A percentile compares a stretch with the other conserved stretches of the same genome.
Conservation (phyloP, 2,113 vertebrate genomes). For the Xerus inauris region DNA sequence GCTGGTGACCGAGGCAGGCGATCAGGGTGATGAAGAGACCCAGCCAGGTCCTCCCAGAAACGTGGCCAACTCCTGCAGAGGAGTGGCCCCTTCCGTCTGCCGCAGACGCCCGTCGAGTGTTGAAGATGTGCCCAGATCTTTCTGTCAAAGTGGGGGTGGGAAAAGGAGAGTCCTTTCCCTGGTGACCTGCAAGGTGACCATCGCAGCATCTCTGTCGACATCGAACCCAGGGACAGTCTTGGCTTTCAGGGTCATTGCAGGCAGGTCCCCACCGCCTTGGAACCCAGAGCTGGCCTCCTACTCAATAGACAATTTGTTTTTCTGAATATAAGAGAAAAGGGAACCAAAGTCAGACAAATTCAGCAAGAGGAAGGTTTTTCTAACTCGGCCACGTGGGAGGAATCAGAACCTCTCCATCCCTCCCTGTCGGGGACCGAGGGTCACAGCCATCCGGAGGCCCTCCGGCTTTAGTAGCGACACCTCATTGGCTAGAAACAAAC, state of each 20-base stretch:
- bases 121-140: not conserved
- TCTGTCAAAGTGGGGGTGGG: not conserved
- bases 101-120: not conserved
- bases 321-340: constrained; percentile 47
- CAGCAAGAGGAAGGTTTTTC: not conserved
- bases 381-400: not conserved
- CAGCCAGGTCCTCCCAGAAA: not conserved
- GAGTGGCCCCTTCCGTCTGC: rapidly evolving
- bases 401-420: not conserved
- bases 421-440: not conserved
- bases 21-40: not conserved
- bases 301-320: constrained; percentile 1
- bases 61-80: not conserved
- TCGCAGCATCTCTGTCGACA: not conserved
- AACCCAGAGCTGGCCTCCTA: not conserved
- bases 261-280: not conserved
- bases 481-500: constrained; percentile 11
- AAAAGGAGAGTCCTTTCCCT: not conserved
- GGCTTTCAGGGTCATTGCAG: rapidly evolving
- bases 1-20: not conserved
- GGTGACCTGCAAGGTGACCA: not conserved
- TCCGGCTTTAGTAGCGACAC: not conserved
- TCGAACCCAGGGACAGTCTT: not conserved
- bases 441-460: not conserved
- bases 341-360: constrained; percentile 8